These are phyloP conservation scores for Tachycineta bicolor DNA, from an alignment of 2,113 vertebrate genomes.

Conservation along the genomic window DNA sequence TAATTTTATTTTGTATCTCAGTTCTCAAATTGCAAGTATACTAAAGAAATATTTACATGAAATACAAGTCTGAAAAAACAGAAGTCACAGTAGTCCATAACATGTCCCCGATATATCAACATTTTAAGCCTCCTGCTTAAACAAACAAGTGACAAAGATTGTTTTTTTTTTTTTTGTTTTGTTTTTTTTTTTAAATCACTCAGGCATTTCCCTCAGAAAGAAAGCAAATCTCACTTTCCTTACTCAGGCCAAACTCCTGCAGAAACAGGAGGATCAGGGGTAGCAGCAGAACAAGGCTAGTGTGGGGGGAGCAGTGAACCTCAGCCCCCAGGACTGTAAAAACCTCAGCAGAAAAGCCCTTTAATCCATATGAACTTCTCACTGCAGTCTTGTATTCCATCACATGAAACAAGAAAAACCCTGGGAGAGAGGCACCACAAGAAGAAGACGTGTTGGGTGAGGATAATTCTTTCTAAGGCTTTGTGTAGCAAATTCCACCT, in stretches of 20 bases:
- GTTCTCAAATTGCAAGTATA: background rate
- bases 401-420: background rate
- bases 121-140: background rate
- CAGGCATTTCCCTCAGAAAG: background rate
- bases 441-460: background rate
- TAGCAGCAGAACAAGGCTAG: background rate
- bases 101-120: background rate
- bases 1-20: background rate
- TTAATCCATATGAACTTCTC: background rate
- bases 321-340: background rate
- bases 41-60: background rate
- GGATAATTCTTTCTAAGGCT: background rate
- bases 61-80: background rate
- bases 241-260: background rate
- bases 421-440: background rate
- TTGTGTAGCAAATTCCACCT: background rate
- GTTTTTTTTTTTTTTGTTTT: too few species aligned
- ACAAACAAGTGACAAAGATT: background rate
- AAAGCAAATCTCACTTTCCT: background rate
- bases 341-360: background rate
- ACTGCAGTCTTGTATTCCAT: background rate
- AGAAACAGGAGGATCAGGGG: fast-evolving
- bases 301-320: background rate
- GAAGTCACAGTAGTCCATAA: background rate
- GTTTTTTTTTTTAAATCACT: background rate